These are phyloP conservation scores for Engystomops pustulosus DNA, from an alignment of 2,113 vertebrate genomes.

Conservation along the genomic window DNA sequence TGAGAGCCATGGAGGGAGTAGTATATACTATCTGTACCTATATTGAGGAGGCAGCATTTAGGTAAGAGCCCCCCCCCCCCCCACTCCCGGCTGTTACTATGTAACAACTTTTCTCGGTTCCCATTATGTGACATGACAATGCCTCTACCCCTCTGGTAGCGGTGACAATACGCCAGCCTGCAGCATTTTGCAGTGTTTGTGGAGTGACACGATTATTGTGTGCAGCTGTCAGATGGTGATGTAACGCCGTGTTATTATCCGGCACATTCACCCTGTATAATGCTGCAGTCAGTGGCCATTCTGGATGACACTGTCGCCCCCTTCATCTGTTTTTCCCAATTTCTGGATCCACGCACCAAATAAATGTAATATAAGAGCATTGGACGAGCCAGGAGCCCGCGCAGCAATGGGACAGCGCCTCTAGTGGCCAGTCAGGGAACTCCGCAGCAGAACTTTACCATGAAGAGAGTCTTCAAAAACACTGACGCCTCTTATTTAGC, in stretches of 20 bases:
- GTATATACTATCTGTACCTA: too few species aligned
- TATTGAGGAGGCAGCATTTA: too few species aligned
- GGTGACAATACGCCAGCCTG: neutral
- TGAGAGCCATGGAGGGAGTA: too few species aligned
- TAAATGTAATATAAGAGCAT: neutral
- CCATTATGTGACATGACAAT: neutral
- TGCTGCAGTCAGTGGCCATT: neutral
- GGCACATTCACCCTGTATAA: neutral
- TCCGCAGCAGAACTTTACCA: neutral
- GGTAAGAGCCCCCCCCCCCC: too few species aligned
- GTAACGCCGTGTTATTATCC: neutral
- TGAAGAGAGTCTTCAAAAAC: neutral
- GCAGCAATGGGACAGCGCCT: neutral
- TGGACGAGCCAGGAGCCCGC: too few species aligned
- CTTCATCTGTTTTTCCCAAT: neutral
- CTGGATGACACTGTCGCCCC: neutral
- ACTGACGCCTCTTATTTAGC: neutral
- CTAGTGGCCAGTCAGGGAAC: neutral
- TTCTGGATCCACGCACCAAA: neutral
- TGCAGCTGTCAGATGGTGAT: constrained; percentile 12
- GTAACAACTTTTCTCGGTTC: neutral
- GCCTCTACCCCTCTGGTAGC: neutral
- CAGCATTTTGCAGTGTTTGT: neutral
- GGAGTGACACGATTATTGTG: neutral
- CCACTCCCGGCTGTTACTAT: neutral